These are phyloP conservation scores for Mechanitis messenoides DNA, from an alignment of 2,888 invertebrate species.

Conservation along the genomic window DNA sequence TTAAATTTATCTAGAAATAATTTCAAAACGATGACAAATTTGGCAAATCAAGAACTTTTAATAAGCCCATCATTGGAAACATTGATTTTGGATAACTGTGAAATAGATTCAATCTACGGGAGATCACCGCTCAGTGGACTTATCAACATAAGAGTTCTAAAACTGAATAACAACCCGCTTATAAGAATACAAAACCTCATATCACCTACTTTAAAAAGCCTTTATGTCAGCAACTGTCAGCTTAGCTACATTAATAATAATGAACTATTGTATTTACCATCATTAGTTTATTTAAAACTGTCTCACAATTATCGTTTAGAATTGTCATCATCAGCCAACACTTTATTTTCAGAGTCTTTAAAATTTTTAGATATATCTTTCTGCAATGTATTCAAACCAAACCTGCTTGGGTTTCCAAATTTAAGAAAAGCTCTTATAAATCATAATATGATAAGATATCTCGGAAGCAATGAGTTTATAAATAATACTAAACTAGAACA, in stretches of 20 bases:
- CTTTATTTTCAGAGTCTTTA: conserved; percentile 71
- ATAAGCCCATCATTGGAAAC: conserved; percentile 76
- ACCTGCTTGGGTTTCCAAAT: conserved; percentile 78
- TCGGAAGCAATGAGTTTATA: conserved; percentile 77
- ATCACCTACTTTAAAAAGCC: conserved; percentile 68
- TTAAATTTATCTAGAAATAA: conserved; percentile 81
- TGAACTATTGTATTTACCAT: conserved; percentile 76
- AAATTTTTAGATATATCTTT: conserved; percentile 77
- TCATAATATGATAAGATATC: conserved; percentile 78
- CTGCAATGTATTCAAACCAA: conserved; percentile 78
- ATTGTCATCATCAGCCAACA: conserved; percentile 55
- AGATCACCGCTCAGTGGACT: conserved; percentile 70
- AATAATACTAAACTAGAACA: conserved; percentile 78
- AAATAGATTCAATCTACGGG: conserved; percentile 74
- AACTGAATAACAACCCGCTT: conserved; percentile 73
- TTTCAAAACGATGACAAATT: conserved; percentile 70
- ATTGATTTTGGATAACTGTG: conserved; percentile 79
- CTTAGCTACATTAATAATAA: conserved; percentile 68
- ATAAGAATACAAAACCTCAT: conserved; percentile 62
- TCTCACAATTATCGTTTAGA: conserved; percentile 78
- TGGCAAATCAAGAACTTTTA: conserved; percentile 70
- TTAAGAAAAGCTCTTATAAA: conserved; percentile 76
- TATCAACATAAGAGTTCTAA: conserved; percentile 70
- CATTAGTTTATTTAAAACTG: conserved; percentile 77
- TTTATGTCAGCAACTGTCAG: conserved; percentile 78